Percentiles rank a stretch among this genome's conserved stretches.
Evolutionary conservation across 2,113 vertebrate species (phyloP).

Genomic region (Lophotis ruficrista): DNA sequence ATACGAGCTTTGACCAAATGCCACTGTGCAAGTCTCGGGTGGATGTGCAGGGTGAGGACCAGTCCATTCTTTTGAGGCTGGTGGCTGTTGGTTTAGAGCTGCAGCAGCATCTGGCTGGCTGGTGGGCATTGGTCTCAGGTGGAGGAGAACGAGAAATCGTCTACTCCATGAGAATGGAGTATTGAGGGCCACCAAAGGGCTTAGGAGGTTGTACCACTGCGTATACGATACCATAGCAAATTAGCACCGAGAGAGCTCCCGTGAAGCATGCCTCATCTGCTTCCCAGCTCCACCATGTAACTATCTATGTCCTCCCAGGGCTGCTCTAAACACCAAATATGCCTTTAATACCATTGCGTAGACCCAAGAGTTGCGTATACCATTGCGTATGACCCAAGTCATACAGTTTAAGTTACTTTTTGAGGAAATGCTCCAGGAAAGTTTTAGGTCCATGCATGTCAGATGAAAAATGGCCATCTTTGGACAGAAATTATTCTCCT

Average conservation of each 20-base stretch:
- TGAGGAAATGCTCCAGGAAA: background rate
- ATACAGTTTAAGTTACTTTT: background rate
- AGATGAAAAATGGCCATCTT: background rate
- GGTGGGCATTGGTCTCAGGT: background rate
- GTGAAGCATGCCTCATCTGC: background rate
- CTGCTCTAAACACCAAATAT: background rate
- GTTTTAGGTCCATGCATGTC: background rate
- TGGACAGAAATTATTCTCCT: background rate
- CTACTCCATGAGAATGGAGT: background rate
- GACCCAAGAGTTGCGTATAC: too few species aligned
- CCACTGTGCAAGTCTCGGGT: accelerated
- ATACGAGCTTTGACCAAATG: accelerated
- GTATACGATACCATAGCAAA: background rate
- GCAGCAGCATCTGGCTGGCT: background rate
- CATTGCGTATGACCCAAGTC: too few species aligned
- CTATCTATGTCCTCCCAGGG: background rate
- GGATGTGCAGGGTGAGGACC: background rate
- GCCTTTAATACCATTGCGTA: background rate
- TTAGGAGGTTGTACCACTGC: background rate
- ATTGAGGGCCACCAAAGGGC: background rate
- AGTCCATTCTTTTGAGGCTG: background rate
- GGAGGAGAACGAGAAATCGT: background rate
- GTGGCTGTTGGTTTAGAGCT: background rate
- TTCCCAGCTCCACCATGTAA: background rate
- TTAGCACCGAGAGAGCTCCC: background rate